Evolutionary conservation across 2,888 invertebrate species (phyloP), one percentile per base, ranked within the genome.

Genomic region (Molorchus minor): DNA sequence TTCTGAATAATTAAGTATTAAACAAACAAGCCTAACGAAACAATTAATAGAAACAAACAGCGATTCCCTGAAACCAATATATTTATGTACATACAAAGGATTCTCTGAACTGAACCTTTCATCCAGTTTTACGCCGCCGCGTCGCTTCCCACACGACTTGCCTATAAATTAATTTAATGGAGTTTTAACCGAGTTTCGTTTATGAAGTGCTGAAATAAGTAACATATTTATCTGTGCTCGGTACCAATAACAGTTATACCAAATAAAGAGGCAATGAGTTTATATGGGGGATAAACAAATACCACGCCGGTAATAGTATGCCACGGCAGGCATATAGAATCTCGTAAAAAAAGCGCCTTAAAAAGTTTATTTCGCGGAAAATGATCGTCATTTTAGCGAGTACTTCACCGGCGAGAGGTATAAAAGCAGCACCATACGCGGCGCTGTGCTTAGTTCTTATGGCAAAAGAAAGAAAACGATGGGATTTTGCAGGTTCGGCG

Each of bases 401-500:
- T 29, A 53, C 16, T 25, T 53, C 45, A 54, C 45, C 45, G 47
- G 19, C 13, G 12, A 3, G 30, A 17, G 7, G 51, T 56, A 55
- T 56, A 55, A 62, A 52, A 62, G 61, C 61, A 57, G 44, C 45
- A 44, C 53, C 58, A 54, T 57, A 63, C 55, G 57, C 49, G 60
- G 56, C 21, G 40, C 61, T 56, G 51, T 61, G 56, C 61, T 55
- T 58, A 58, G 51, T 61, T 58, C 61, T 55, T 58, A 56, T 58
- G 53, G 59, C 62, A 62, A 62, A 65, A 60, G 62, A 60, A 62
- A 54, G 56, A 60, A 65, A 60, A 52, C 43, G 25, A 45, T 46
- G 43, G 52, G 65, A 62, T 58, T 61, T 60, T 29, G 57, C 58
- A 52, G 53, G 52, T 60, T 53, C 41, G 13, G 46, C 21, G 33